Evolutionary conservation across 53 echinoderm and acorn worm genomes (phyloP), one percentile per base, ranked within the genome.

Genomic region (Temnopleurus reevesii): DNA sequence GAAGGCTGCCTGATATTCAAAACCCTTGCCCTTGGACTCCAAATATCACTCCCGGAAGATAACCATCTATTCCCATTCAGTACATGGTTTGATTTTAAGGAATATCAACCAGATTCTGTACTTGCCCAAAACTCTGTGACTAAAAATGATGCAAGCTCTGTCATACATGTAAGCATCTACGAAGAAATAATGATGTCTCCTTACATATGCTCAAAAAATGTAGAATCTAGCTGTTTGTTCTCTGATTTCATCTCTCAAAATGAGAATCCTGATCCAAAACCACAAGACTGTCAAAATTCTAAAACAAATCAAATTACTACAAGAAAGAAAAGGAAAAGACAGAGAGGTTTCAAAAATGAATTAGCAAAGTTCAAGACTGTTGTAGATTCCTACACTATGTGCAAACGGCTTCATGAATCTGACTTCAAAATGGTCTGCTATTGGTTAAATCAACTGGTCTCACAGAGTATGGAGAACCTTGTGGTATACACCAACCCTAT

Each of bases 401-500:
- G 88, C 46, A 26, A 53, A 66, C 27, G 65, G 28, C 65, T 87
- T 19, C 23, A 44, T 29, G 53, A 28, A 19, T 6, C 34, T 17
- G 66, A 49, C 45, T 87, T 18, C 88, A 65, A 4, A 29, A 66
- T 10, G 12, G 49, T 31, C 71, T 87, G 88, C 30, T 47, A 33
- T 34, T 34, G 33, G 24, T 33, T 87, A 31, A 71, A 18, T 66
- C 88, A 71, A 2, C 51, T 51, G 28, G 34, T 87, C 17, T 65
- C 88, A 5, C 88, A 87, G 21, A 51, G 1, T 30, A 54, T 87
- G 46, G 65, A 87, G 34, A 87, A 87, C 29, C 17, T 8, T 66
- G 53, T 87, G 5, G 64, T 66, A 9, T 87, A 71, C 53, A 87
- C 88, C n/a, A 87, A 66, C 54, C 51, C 88, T 28, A 2, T 87